Conservation (phyloP, 2,888 invertebrate genomes). For the Leptinotarsa juncta region DNA sequence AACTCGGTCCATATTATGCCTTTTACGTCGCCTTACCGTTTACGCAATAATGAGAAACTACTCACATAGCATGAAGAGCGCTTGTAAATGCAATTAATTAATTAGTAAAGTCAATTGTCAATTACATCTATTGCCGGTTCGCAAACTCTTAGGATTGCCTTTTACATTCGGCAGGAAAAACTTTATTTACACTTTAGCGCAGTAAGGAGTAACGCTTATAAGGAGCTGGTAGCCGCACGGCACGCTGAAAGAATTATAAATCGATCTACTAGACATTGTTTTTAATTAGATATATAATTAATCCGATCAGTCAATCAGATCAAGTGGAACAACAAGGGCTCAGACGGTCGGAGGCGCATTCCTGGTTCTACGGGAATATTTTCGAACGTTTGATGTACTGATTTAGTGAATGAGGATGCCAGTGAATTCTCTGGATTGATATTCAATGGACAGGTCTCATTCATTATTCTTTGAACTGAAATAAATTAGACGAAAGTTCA, state of each 20-base stretch:
- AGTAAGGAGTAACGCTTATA: slow-evolving; percentile 59
- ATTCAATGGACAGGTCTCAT: not conserved
- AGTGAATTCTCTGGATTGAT: slow-evolving; percentile 31
- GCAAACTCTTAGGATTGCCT: slow-evolving; percentile 55
- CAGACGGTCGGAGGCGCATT: slow-evolving; percentile 30
- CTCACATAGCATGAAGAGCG: slow-evolving; percentile 53
- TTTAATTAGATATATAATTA: slow-evolving; percentile 65
- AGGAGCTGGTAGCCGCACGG: slow-evolving; percentile 55
- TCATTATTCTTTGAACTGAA: not conserved
- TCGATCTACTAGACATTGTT: slow-evolving; percentile 56
- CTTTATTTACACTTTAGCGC: slow-evolving; percentile 64
- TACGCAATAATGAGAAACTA: slow-evolving; percentile 55
- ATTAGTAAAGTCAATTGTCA: slow-evolving; percentile 65
- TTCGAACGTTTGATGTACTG: slow-evolving; percentile 39
- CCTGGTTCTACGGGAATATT: slow-evolving; percentile 24
- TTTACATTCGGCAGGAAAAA: slow-evolving; percentile 61
- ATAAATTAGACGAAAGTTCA: no score
- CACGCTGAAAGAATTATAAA: slow-evolving; percentile 61
- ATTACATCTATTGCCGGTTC: slow-evolving; percentile 60
- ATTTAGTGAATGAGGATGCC: slow-evolving; percentile 34
- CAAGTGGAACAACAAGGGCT: slow-evolving; percentile 46
- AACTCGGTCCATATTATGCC: slow-evolving; percentile 42
- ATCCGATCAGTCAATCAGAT: slow-evolving; percentile 64
- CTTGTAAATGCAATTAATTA: slow-evolving; percentile 62
- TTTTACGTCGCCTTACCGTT: slow-evolving; percentile 49